Evolutionary conservation across 2,113 vertebrate species (phyloP).

Genomic region (Thymallus thymallus): DNA sequence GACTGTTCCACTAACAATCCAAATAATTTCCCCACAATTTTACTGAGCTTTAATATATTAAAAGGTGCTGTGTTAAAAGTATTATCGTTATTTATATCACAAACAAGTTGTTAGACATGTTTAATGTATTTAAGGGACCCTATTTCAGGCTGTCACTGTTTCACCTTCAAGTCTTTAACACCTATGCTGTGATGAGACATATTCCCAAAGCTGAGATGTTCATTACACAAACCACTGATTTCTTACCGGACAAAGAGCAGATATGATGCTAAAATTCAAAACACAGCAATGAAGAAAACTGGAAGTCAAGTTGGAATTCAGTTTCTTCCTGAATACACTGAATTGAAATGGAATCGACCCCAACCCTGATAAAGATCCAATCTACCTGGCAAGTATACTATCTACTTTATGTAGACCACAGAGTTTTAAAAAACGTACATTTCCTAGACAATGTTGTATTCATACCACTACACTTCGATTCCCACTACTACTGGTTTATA

Average conservation of each 20-base stretch:
- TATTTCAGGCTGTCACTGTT: conserved; percentile 28
- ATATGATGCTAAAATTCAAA: neutral
- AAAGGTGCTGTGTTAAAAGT: too few relatives aligned
- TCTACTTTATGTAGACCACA: too few relatives aligned
- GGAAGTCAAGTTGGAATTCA: neutral
- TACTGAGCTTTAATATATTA: conserved; percentile 2
- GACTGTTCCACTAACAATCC: neutral
- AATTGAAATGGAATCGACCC: too few relatives aligned
- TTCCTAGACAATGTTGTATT: too few relatives aligned
- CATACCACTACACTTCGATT: too few relatives aligned
- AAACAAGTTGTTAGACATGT: neutral
- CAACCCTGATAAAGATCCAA: too few relatives aligned
- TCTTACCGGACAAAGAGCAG: neutral
- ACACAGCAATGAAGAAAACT: neutral
- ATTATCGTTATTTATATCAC: neutral
- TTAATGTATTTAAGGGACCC: conserved; percentile 36
- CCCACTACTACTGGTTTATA: too few relatives aligned
- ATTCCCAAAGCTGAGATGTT: conserved; percentile 38
- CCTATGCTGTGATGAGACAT: conserved; percentile 31
- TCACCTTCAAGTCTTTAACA: conserved; percentile 20
- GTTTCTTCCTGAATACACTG: too few relatives aligned
- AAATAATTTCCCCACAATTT: neutral
- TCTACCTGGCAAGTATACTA: too few relatives aligned
- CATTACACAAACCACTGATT: conserved; percentile 13
- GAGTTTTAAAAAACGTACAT: too few relatives aligned